Conservation (phyloP, 2,888 invertebrate species). For the Eulithis prunata region DNA sequence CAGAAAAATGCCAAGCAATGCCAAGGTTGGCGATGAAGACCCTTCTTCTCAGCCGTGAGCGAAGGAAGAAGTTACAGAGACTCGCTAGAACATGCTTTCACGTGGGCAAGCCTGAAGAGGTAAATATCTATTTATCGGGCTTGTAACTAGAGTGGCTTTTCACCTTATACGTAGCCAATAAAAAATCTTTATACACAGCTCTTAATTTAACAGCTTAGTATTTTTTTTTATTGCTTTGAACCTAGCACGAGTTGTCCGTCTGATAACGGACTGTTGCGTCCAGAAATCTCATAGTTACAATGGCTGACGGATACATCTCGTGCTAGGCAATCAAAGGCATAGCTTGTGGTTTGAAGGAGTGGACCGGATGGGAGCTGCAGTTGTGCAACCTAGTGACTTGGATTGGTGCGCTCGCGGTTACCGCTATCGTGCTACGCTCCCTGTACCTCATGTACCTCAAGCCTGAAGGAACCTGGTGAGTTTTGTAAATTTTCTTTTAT, state of each 20-base stretch:
- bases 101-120: neutral
- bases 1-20: slow-evolving; percentile 17
- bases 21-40: neutral
- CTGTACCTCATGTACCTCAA: slow-evolving; percentile 56
- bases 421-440: slow-evolving; percentile 51
- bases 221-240: too few species aligned
- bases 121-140: neutral
- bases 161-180: too few species aligned
- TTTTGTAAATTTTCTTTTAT: neutral
- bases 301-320: neutral
- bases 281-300: neutral
- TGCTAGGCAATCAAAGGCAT: slow-evolving; percentile 2
- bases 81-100: slow-evolving; percentile 14
- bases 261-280: neutral
- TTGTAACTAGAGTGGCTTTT: too few species aligned
- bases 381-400: slow-evolving; percentile 46
- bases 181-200: too few species aligned
- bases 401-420: slow-evolving; percentile 52
- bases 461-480: slow-evolving; percentile 41
- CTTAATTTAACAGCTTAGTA: too few species aligned
- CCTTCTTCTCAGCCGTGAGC: neutral
- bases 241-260: neutral
- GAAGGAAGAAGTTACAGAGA: slow-evolving; percentile 13
- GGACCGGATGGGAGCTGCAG: slow-evolving; percentile 26
- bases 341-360: slow-evolving; percentile 13